Evolutionary conservation across 2,797 vertebrate genomes (phyloP).

Genomic region (Glyptemys insculpta): DNA sequence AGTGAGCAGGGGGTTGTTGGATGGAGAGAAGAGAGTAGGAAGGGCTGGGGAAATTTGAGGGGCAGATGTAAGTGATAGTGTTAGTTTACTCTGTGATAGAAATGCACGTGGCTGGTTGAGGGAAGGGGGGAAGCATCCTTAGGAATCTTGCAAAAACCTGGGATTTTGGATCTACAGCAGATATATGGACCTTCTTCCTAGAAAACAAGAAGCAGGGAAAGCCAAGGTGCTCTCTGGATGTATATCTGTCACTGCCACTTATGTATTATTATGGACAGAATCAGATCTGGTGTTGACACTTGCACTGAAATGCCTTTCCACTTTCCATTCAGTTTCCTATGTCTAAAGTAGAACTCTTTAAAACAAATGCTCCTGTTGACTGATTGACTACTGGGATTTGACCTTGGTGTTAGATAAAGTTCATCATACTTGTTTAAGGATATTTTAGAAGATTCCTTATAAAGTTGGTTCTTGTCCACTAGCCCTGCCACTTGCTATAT

Average conservation of each 20-base stretch:
- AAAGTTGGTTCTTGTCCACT: background rate
- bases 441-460: slow-evolving; percentile 21
- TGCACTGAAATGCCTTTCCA: background rate
- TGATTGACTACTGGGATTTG: background rate
- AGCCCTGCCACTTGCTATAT: background rate
- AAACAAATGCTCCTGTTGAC: background rate
- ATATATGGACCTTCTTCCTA: background rate
- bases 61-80: background rate
- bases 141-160: background rate
- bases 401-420: background rate
- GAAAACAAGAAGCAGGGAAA: background rate
- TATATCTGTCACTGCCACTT: background rate
- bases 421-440: background rate
- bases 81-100: background rate
- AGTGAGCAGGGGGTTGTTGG: too few relatives aligned
- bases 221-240: background rate
- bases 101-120: background rate
- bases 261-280: background rate
- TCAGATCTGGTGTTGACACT: background rate
- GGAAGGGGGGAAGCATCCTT: background rate
- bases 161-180: background rate
- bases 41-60: background rate
- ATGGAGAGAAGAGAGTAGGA: too few relatives aligned
- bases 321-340: background rate
- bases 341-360: background rate